Evolutionary conservation across 2,797 vertebrate genomes (phyloP), one percentile per base, ranked within the genome.

Genomic region (Benthosema pterotum): DNA sequence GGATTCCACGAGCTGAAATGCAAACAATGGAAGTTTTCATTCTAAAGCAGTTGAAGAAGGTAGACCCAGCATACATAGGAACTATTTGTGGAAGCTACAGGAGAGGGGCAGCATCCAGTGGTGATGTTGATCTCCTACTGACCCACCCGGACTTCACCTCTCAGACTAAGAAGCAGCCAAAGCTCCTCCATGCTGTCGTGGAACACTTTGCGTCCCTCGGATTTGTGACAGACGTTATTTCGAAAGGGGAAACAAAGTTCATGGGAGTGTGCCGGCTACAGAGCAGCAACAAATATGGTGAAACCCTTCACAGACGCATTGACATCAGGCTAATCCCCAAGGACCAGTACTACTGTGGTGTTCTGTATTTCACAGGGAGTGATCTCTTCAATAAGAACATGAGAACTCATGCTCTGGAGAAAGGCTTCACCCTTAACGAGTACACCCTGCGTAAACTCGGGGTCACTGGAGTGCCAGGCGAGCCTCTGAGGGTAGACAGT

Each of bases 341-440:
- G 57, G 97, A 99, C 76, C 98, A 99, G 80, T 99, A 99, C 92
- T 99, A 94, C 83, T 99, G 98, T 59, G 98, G 98, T 1, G 96
- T 99, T n/a, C 91, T 99, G 19, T 99, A 99, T 83, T 99, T 99
- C 89, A 99, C 98, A 11, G 98, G 98, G 43, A 99, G 97, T 72
- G 98, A 99, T 57, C 95, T 99, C 81, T 99, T 99, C 83, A 99
- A 99, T 69, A 99, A 99, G 91, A 98, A 96, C 74, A 99, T 99
- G 98, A 93, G 97, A 78, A 56, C 95, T 53, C 96, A 95, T 0
- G 96, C 98, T 43, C 82, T 99, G 72, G 98, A 99, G 70, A 95
- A 94, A 82, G 97, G 98, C 67, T 99, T 99, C 90, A 99, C 98
- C 0, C 95, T 99, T 59, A 99, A 99, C 0, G 98, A 99, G 56